A percentile compares a stretch with the other conserved stretches of the same genome.
These are phyloP conservation scores for Papilio elwesi DNA, from an alignment of 2,888 invertebrate genomes.

Conservation along the genomic window DNA sequence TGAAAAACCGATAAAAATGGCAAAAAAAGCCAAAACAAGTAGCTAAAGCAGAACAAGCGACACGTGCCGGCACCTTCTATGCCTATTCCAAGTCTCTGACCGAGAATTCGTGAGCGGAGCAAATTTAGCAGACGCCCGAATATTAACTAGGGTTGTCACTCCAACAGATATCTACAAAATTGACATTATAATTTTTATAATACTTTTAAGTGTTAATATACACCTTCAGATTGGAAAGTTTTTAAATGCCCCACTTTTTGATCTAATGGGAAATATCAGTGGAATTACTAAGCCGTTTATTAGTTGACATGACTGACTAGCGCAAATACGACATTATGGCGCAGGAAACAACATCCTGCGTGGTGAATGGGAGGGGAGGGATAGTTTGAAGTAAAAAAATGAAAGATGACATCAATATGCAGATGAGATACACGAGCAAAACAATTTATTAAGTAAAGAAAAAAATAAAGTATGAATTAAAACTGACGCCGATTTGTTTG, in stretches of 20 bases:
- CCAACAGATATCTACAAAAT: neutral
- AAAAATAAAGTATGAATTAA: neutral
- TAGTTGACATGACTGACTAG: neutral
- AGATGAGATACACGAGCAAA: neutral
- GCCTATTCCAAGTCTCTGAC: slow-evolving; percentile 10
- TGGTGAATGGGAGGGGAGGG: neutral
- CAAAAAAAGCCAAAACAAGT: no score
- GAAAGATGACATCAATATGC: neutral
- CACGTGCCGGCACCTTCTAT: slow-evolving; percentile 10
- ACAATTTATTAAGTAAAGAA: neutral
- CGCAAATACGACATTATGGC: neutral
- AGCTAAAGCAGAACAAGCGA: neutral
- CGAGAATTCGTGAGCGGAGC: slow-evolving; percentile 9
- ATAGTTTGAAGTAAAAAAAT: no score
- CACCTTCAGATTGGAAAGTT: no score
- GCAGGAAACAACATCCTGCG: slow-evolving; percentile 1
- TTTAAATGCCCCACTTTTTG: neutral
- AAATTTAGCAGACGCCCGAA: neutral
- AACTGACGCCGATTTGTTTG: slow-evolving; percentile 8
- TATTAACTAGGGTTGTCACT: neutral
- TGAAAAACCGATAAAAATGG: no score
- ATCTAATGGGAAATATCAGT: neutral
- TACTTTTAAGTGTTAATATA: no score
- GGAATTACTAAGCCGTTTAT: neutral
- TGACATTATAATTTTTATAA: no score